These are phyloP conservation scores for Salpingus planirostris DNA, from an alignment of 2,888 invertebrate genomes.

Conservation along the genomic window DNA sequence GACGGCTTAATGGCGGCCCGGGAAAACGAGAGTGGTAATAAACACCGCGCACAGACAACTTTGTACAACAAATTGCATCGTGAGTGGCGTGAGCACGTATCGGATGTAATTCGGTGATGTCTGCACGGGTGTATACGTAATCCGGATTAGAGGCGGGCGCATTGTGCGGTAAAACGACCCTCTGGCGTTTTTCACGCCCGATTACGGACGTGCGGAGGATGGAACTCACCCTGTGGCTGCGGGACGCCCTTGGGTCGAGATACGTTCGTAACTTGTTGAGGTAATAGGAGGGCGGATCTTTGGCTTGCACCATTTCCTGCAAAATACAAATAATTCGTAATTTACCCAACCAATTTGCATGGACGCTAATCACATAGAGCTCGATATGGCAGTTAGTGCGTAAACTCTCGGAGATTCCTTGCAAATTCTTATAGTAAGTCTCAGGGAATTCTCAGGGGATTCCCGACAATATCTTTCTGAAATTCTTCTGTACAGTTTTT, in stretches of 20 bases:
- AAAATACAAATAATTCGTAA: no score
- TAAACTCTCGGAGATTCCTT: no score
- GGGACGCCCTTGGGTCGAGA: constrained; percentile 91
- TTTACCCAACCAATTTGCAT: background rate
- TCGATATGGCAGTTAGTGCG: no score
- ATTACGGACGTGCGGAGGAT: constrained; percentile 5
- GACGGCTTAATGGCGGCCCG: constrained; percentile 7
- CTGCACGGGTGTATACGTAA: no score
- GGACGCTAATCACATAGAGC: no score
- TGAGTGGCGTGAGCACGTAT: no score
- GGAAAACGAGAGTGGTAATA: background rate
- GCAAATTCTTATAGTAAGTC: no score
- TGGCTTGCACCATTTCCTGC: constrained; percentile 95
- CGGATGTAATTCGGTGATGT: no score
- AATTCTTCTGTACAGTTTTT: no score
- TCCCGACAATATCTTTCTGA: constrained; percentile 9
- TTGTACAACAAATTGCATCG: no score
- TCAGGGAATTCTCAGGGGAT: no score
- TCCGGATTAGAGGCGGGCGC: constrained; percentile 4
- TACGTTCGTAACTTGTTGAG: constrained; percentile 91
- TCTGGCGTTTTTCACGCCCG: constrained; percentile 1
- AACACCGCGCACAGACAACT: no score
- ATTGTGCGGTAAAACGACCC: constrained; percentile 7
- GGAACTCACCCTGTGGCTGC: constrained; percentile 81
- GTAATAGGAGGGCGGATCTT: constrained; percentile 95